These are phyloP conservation scores for Nanger granti DNA, from an alignment of 2,113 vertebrate species.

Conservation along the genomic window DNA sequence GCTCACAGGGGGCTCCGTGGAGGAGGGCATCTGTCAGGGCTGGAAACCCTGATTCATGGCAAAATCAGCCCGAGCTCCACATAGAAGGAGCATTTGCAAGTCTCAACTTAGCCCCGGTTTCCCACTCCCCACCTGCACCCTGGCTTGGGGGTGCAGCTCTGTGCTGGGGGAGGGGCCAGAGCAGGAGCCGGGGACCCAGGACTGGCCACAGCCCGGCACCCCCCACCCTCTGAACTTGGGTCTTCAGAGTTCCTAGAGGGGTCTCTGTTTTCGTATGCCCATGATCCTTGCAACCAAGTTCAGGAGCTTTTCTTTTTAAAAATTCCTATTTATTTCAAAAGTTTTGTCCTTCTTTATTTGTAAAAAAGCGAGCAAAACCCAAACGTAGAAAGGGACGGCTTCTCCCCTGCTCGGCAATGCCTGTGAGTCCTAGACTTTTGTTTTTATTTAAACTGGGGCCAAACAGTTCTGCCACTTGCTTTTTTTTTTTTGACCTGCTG, in stretches of 20 bases:
- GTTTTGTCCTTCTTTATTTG: not conserved
- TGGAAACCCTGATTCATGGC: not conserved
- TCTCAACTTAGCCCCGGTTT: fast-evolving
- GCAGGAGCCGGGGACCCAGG: not conserved
- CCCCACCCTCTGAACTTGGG: not conserved
- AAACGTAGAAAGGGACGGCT: not conserved
- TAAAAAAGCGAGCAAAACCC: not conserved
- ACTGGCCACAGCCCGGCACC: not conserved
- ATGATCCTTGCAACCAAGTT: not conserved
- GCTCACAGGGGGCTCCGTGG: fast-evolving
- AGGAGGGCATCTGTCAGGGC: not conserved
- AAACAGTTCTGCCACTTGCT: fast-evolving
- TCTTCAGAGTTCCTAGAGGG: not conserved
- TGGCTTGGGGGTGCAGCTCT: fast-evolving
- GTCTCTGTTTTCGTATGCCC: fast-evolving
- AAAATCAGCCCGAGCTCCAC: not conserved
- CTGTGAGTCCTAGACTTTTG: fast-evolving
- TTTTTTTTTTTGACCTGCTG: not conserved
- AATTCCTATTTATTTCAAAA: not conserved
- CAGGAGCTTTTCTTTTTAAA: not conserved
- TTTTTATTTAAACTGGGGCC: not conserved
- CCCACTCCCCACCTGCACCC: not conserved
- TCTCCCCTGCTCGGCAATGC: fast-evolving
- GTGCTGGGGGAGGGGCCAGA: fast-evolving
- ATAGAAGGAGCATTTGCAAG: not conserved